Evolutionary conservation across 2,797 vertebrate species (phyloP), one percentile per base, ranked within the genome.

Genomic region (Centroberyx gerrardi): DNA sequence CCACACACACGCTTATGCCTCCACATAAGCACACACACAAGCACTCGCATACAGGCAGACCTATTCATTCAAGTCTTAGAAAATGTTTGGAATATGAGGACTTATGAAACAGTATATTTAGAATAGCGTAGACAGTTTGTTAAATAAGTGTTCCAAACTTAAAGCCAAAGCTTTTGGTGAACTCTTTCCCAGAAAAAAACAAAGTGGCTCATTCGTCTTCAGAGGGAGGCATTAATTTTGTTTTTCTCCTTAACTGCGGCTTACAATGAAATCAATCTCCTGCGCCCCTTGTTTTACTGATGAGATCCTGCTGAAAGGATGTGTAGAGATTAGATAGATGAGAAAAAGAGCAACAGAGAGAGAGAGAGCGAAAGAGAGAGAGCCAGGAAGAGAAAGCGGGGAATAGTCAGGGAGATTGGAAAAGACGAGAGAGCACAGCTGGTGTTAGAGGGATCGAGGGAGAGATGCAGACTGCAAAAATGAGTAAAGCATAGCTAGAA

Each of bases 231-330:
- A 42, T 51, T 77, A 3, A 36, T 70, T 46, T 49, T 6, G 68
- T n/a, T 81, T 74, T 61, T 66, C 31, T 77, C 9, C 71, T 80
- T 52, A 38, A 42, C 73, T 52, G 73, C 7, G 17, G 70, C 76
- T 71, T 31, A 74, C 4, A 49, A 54, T 67, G 70, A 86, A 90
- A 88, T 74, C 56, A 80, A 77, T 90, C 76, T 56, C 8, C 40
- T 13, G 33, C 69, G 65, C 55, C 28, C 67, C 31, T 74, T 76
- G 62, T 71, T 82, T 80, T 66, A 61, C 81, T 90, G 90, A 92
- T 86, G 81, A 90, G 78, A 77, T 79, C 52, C 52, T 65, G 78
- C 75, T 87, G 79, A 86, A 85, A 86, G 54, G 67, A 67, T 40
- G 71, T 38, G 36, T 49, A 15, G 22, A 86, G 77, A 82, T 90